Evolutionary conservation across 1,140 invertebrate species (phyloP).

Genomic region (Homarus americanus): DNA sequence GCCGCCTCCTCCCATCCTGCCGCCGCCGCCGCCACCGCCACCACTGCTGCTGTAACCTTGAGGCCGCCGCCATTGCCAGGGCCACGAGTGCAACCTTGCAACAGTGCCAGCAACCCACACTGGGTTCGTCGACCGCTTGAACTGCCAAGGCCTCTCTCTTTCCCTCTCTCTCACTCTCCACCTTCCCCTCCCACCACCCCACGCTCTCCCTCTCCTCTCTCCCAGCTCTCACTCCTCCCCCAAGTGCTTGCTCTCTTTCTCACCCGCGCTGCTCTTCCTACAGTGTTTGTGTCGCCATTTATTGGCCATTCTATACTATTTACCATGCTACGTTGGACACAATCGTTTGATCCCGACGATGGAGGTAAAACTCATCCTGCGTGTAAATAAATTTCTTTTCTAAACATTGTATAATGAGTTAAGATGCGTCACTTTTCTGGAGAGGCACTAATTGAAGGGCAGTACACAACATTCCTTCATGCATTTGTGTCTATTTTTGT

Average conservation of each 20-base stretch:
- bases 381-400: too few species aligned
- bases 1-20: not conserved
- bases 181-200: conserved; percentile 15
- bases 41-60: not conserved
- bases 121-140: conserved; percentile 49
- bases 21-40: not conserved
- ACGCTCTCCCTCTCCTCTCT: not conserved
- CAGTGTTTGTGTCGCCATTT: conserved; percentile 22
- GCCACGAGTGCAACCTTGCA: conserved; percentile 58
- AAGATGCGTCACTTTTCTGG: too few species aligned
- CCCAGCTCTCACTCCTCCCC: conserved; percentile 7
- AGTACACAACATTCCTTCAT: too few species aligned
- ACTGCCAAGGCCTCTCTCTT: conserved; percentile 13
- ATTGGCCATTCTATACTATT: conserved; percentile 30
- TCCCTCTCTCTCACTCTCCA: conserved; percentile 22
- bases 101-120: conserved; percentile 57
- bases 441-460: too few species aligned
- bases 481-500: too few species aligned
- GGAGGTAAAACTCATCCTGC: too few species aligned
- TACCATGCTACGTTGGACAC: not conserved
- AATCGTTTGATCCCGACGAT: too few species aligned
- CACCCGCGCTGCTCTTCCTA: conserved; percentile 15
- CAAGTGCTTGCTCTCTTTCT: conserved; percentile 12
- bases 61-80: conserved; percentile 6
- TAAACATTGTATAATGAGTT: too few species aligned